Evolutionary conservation across 2,113 vertebrate species (phyloP).

Genomic region (Hypocryptadius cinnamomeus): DNA sequence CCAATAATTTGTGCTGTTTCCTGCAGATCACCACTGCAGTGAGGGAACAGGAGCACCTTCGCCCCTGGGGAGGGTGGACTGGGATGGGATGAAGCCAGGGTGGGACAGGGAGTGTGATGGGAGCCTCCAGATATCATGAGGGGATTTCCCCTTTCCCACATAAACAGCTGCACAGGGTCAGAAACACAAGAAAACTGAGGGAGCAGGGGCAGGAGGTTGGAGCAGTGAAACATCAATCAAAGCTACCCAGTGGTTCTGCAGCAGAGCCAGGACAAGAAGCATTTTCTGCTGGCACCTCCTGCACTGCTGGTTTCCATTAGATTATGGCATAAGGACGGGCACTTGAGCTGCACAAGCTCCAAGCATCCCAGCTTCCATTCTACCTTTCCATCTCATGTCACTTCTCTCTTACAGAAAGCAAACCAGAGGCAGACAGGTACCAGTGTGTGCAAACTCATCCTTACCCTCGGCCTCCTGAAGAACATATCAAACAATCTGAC

Average conservation of each 20-base stretch:
- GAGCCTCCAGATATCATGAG: rapidly evolving
- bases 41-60: not conserved
- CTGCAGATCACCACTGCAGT: rapidly evolving
- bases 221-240: not conserved
- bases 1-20: rapidly evolving
- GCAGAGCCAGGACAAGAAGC: not conserved
- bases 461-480: not conserved
- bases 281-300: not conserved
- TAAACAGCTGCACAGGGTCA: not conserved
- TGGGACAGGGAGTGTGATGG: not conserved
- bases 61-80: not conserved
- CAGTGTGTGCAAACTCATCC: not conserved
- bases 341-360: not conserved
- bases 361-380: not conserved
- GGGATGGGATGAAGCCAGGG: not conserved
- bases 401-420: not conserved
- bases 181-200: not conserved
- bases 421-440: not conserved
- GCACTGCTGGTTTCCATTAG: not conserved
- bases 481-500: not conserved
- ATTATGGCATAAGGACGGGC: not conserved
- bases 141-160: not conserved
- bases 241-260: not conserved
- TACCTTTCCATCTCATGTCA: not conserved
- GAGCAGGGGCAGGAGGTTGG: not conserved